phyloP scores from a whole-genome alignment of 2,888 invertebrate genomes.

The Ectobius pallidus region DNA sequence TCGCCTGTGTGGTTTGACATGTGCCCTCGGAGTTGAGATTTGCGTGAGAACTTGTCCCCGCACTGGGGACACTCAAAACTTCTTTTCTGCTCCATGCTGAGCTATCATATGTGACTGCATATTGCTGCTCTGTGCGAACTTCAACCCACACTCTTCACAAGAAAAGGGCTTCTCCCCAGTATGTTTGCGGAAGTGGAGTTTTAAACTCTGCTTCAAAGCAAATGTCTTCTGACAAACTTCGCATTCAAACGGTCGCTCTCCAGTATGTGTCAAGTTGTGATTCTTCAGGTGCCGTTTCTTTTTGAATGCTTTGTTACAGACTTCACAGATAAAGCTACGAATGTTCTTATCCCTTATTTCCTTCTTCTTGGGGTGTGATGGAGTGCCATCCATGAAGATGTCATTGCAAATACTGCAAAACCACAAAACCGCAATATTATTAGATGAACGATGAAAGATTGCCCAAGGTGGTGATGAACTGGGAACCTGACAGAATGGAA shows the following conservation, averaged over 20 bases:
- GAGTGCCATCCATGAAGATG: no score
- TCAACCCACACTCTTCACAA: neutral
- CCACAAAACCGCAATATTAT: no score
- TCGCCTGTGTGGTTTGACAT: slow-evolving; percentile 3
- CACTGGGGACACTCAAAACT: neutral
- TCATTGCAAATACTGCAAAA: no score
- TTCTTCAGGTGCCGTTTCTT: neutral
- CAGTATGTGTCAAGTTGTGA: neutral
- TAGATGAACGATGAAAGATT: no score
- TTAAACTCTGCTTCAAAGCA: neutral
- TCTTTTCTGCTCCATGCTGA: neutral
- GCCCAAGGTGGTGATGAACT: no score
- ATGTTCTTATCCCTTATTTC: no score
- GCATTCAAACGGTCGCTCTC: neutral
- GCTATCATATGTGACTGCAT: neutral
- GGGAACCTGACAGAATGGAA: no score
- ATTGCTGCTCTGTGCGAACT: neutral
- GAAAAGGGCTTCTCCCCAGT: neutral
- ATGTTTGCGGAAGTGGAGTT: neutral
- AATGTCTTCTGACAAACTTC: neutral
- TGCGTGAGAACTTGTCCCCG: neutral
- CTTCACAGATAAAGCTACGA: neutral
- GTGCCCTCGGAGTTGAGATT: neutral
- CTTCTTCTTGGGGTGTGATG: no score
- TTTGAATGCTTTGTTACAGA: neutral